Evolutionary conservation across 2,888 invertebrate genomes (phyloP), one percentile per base, ranked within the genome.

Genomic region (Temnothorax unifasciatus): DNA sequence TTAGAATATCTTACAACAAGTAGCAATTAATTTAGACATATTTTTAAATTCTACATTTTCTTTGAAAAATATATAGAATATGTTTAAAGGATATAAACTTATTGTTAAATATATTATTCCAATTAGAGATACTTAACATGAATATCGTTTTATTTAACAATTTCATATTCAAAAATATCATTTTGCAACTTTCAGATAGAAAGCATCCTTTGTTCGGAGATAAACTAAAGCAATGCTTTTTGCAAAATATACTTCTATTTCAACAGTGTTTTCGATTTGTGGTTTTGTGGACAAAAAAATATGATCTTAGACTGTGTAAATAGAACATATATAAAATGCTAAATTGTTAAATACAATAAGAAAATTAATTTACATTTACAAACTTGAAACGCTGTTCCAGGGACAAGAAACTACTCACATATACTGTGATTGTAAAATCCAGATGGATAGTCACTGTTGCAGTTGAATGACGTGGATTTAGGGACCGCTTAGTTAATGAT

Each of bases 401-500:
- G 3, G 13, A 63, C 47, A 1, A 50, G 9, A 38, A 64, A 21
- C 5, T 15, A 1, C 41, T 44, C 11, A 1, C 9, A 1, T 13
- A 1, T 21, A 34, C 21, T 50, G 1, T 9, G 18, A 13, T 38
- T 38, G 18, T 44, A 64, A 38, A 76, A 64, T 13, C 21, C 18
- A 15, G 18, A 63, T 18, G 18, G 21, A 64, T 64, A 50, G 75
- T 38, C 34, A 21, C 61, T 52, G 47, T 34, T 57, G 59, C 38
- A n/a, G 63, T 64, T 76, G 64, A 76, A 13, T 76, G 64, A 76
- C 25, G 13, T 52, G 52, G 25, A 61, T 75, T n/a, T 63, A 34
- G 75, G 50, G 3, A 52, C 9, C 50, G 63, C 15, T 76, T 64
- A 64, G 50, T 38, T 52, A 76, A 76, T 76, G 64, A 76, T 76